Conservation (phyloP, 2,888 invertebrate genomes). For the Drosophila kokeensis region DNA sequence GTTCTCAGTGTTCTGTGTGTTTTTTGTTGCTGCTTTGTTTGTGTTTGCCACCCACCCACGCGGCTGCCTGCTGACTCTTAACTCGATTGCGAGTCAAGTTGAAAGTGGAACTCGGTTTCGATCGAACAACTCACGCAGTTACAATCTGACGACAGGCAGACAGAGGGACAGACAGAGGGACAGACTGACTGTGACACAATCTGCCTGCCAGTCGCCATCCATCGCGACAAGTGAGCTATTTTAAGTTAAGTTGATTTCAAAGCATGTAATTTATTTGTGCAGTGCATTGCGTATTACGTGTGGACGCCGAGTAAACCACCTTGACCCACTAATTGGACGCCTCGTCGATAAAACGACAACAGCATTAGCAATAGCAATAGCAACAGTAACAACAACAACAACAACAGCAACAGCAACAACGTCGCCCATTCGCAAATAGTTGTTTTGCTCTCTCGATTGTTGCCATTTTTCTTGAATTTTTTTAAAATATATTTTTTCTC, state of each 20-base stretch:
- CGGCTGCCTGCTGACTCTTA: slow-evolving; percentile 28
- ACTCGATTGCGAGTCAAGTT: slow-evolving; percentile 15
- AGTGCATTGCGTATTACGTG: slow-evolving; percentile 55
- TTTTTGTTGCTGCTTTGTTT: neutral
- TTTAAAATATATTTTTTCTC: neutral
- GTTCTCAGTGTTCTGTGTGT: neutral
- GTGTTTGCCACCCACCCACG: slow-evolving; percentile 8
- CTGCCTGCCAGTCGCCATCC: slow-evolving; percentile 5
- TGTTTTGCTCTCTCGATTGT: slow-evolving; percentile 15
- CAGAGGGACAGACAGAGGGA: neutral
- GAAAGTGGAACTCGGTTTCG: slow-evolving; percentile 14
- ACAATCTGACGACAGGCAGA: neutral
- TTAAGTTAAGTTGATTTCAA: slow-evolving; percentile 55
- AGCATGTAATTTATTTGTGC: slow-evolving; percentile 64
- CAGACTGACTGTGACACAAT: neutral
- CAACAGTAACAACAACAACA: neutral
- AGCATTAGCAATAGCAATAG: neutral
- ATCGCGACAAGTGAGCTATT: slow-evolving; percentile 50
- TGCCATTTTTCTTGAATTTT: neutral
- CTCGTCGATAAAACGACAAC: slow-evolving; percentile 30
- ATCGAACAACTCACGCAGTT: slow-evolving; percentile 24
- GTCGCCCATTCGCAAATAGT: slow-evolving; percentile 30
- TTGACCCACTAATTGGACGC: slow-evolving; percentile 77
- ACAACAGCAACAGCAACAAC: neutral
- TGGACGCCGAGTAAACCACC: slow-evolving; percentile 71